phyloP scores from a whole-genome alignment of 2,888 invertebrate genomes.

The Temnothorax unifasciatus region DNA sequence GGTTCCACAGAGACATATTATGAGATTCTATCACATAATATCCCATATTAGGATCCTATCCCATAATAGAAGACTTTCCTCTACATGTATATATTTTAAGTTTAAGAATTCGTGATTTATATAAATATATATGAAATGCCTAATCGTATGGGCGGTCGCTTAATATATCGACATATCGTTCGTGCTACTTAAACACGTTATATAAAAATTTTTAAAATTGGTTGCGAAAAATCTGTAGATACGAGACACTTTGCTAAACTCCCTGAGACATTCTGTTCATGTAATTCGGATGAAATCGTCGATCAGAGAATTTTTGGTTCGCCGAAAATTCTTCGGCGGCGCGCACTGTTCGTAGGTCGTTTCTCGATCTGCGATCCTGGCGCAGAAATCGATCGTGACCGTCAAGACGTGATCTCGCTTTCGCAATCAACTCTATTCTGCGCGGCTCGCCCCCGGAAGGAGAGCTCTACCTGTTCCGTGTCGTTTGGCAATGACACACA shows the following conservation, averaged over 20 bases:
- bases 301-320: neutral
- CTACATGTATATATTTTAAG: neutral
- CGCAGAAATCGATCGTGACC: conserved; percentile 7
- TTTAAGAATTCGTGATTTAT: neutral
- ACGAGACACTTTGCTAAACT: neutral
- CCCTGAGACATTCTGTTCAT: neutral
- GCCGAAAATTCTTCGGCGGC: neutral
- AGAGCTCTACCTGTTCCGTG: conserved; percentile 55
- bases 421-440: conserved; percentile 82
- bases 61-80: too few relatives aligned
- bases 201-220: too few relatives aligned
- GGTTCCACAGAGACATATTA: too few relatives aligned
- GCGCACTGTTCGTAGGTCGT: conserved; percentile 22
- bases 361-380: neutral
- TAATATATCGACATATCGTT: too few relatives aligned
- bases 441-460: conserved; percentile 59
- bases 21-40: too few relatives aligned
- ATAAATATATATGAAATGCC: too few relatives aligned
- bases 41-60: too few relatives aligned
- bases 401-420: conserved; percentile 66
- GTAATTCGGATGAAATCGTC: neutral
- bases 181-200: too few relatives aligned
- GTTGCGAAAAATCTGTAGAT: neutral
- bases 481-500: conserved; percentile 38
- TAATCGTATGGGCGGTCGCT: neutral